phyloP scores from a whole-genome alignment of 2,888 invertebrate genomes.

The Drosophila falleni region DNA sequence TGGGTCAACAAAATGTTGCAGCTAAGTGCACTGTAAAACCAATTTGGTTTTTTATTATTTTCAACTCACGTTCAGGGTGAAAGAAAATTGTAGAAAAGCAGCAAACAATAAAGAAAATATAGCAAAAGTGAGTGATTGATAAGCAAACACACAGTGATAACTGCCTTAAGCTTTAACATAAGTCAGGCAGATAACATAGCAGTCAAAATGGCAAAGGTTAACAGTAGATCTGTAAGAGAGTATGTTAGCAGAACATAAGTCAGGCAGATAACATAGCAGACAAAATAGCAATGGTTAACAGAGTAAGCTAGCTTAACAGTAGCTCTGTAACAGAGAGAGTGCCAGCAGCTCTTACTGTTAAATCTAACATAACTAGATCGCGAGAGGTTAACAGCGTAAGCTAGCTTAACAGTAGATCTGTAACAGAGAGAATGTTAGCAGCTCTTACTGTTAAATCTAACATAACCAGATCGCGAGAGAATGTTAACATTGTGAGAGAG shows the following conservation, averaged over 20 bases:
- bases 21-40: conserved; percentile 44
- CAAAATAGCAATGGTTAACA: no score
- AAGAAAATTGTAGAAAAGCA: background rate
- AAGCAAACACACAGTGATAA: conserved; percentile 5
- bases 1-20: conserved; percentile 44
- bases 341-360: background rate
- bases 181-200: background rate
- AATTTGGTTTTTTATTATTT: conserved; percentile 9
- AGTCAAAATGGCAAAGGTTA: background rate
- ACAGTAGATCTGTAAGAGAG: no score
- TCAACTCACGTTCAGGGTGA: conserved; percentile 31
- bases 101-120: background rate
- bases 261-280: no score
- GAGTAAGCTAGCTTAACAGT: background rate
- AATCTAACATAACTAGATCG: background rate
- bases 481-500: background rate
- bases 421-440: background rate
- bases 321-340: background rate
- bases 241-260: no score
- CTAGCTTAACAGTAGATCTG: background rate
- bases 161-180: background rate
- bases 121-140: conserved; percentile 9
- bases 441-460: background rate
- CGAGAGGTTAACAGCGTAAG: background rate
- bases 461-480: background rate